Evolutionary conservation across 2,797 vertebrate species (phyloP).

Genomic region (Acrocephalus scirpaceus): DNA sequence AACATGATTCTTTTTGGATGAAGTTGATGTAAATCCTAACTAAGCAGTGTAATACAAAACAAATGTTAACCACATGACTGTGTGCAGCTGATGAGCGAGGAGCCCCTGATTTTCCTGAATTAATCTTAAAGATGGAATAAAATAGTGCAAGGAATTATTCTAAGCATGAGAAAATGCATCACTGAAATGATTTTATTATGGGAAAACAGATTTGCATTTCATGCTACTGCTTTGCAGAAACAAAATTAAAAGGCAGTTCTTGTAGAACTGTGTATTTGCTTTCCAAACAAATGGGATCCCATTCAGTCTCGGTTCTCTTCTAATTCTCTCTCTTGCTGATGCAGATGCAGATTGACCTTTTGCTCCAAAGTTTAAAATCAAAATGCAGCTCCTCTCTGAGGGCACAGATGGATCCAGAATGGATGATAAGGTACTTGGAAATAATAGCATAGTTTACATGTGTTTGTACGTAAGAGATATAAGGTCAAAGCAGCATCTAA

Average conservation of each 20-base stretch:
- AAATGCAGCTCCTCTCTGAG: conserved; percentile 8
- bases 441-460: conserved; percentile 24
- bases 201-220: neutral
- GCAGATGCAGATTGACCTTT: conserved; percentile 33
- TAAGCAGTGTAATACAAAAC: neutral
- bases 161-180: neutral
- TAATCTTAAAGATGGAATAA: neutral
- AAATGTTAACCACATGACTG: neutral
- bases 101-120: neutral
- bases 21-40: neutral
- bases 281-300: neutral
- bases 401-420: neutral
- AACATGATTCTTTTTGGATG: neutral
- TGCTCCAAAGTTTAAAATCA: conserved; percentile 35
- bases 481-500: conserved; percentile 42
- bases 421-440: conserved; percentile 21
- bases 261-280: neutral
- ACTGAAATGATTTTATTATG: neutral
- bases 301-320: neutral
- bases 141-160: neutral
- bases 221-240: conserved; percentile 9
- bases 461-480: neutral
- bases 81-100: neutral
- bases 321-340: neutral
- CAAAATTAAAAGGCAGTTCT: conserved; percentile 6